These are phyloP conservation scores for Euwallacea similis DNA, from an alignment of 1,140 invertebrate genomes.

Conservation along the genomic window DNA sequence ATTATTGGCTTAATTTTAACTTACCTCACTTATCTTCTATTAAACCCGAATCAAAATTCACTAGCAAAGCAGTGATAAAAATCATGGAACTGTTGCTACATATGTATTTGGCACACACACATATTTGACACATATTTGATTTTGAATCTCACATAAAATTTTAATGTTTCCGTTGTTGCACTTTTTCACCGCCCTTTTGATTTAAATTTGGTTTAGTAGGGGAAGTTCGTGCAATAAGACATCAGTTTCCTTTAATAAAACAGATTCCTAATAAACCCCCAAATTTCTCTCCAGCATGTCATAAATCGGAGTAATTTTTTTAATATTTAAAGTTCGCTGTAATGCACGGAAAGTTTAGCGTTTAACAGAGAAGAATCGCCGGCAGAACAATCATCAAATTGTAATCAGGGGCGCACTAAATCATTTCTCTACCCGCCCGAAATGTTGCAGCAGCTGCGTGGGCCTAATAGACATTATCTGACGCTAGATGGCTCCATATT, in stretches of 20 bases:
- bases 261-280: neutral
- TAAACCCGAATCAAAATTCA: no score
- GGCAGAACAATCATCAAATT: slow-evolving; percentile 53
- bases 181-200: no score
- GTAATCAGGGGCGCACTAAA: slow-evolving; percentile 52
- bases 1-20: no score
- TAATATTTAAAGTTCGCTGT: slow-evolving; percentile 42
- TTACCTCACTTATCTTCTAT: no score
- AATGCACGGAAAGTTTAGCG: slow-evolving; percentile 47
- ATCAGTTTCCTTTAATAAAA: neutral
- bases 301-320: slow-evolving; percentile 39
- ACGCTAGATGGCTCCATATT: slow-evolving; percentile 39
- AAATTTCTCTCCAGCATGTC: slow-evolving; percentile 5
- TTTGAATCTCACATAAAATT: no score
- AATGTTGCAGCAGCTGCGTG: slow-evolving; percentile 41
- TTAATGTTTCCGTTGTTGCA: no score
- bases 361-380: slow-evolving; percentile 46
- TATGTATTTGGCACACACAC: no score
- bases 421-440: slow-evolving; percentile 45
- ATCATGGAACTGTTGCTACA: no score
- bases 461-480: slow-evolving; percentile 35
- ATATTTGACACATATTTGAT: no score
- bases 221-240: no score
- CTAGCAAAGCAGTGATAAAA: no score
- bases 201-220: no score